phyloP scores from a whole-genome alignment of 2,888 invertebrate species.

The Clitarchus hookeri region DNA sequence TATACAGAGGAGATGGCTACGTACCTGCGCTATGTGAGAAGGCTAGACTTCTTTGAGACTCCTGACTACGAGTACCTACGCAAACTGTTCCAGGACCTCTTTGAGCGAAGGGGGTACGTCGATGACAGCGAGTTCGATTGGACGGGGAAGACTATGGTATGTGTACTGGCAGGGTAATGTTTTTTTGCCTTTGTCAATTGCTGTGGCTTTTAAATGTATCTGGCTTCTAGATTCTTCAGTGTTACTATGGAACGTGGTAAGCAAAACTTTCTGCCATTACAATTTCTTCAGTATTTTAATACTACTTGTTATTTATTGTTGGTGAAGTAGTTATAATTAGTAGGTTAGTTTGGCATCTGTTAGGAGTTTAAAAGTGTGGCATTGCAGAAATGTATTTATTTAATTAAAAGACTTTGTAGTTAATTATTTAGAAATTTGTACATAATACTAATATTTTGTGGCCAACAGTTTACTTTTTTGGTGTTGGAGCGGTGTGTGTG shows the following conservation, averaged over 20 bases:
- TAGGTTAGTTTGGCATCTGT: too few relatives aligned
- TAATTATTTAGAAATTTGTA: too few relatives aligned
- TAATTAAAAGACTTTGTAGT: too few relatives aligned
- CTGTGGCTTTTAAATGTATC: background rate
- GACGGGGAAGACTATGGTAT: slow-evolving; percentile 81
- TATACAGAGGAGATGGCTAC: slow-evolving; percentile 92
- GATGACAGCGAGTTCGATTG: slow-evolving; percentile 95
- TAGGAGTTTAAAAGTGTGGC: too few relatives aligned
- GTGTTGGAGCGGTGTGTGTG: too few relatives aligned
- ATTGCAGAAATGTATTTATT: too few relatives aligned
- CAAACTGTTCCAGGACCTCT: slow-evolving; percentile 91
- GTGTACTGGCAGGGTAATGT: slow-evolving; percentile 43
- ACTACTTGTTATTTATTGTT: too few relatives aligned
- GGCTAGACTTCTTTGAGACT: slow-evolving; percentile 99
- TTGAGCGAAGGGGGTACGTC: slow-evolving; percentile 82
- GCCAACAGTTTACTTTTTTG: too few relatives aligned
- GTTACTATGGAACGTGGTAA: background rate
- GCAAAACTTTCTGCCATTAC: background rate
- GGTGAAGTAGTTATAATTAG: too few relatives aligned
- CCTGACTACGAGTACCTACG: slow-evolving; percentile 99
- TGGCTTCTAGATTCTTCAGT: background rate
- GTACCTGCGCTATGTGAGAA: slow-evolving; percentile 94
- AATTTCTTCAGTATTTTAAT: too few relatives aligned
- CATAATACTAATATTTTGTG: too few relatives aligned
- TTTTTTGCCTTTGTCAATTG: background rate